Conservation (phyloP, 2,888 invertebrate species). For the Tiphia femorata region DNA sequence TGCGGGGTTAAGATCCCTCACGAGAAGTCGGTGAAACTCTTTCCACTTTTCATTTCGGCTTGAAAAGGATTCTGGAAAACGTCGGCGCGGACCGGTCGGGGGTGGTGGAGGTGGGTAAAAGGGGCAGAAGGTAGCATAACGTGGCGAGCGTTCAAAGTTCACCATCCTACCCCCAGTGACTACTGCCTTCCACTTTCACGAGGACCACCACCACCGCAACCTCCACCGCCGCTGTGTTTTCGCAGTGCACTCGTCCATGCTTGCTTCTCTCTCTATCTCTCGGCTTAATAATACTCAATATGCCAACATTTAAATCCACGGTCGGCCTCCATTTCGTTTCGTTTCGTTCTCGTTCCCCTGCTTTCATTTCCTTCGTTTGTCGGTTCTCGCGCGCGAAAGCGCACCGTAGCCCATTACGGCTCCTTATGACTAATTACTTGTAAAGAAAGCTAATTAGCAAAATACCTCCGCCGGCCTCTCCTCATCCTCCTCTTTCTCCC, state of each 20-base stretch:
- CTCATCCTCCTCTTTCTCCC: too few relatives aligned
- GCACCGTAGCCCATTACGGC: conserved; percentile 31
- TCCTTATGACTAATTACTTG: conserved; percentile 46
- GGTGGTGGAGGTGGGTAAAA: too few relatives aligned
- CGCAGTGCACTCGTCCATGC: conserved; percentile 26
- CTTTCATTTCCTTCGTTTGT: not conserved
- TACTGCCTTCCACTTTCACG: not conserved
- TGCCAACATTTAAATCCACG: conserved; percentile 19
- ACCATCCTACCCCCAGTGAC: not conserved
- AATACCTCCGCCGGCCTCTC: conserved; percentile 15
- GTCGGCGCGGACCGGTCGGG: too few relatives aligned
- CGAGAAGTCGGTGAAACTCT: conserved; percentile 34
- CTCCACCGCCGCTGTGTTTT: conserved; percentile 20
- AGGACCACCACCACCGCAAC: not conserved
- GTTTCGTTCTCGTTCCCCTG: not conserved
- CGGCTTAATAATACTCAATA: conserved; percentile 18
- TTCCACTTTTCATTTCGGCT: conserved; percentile 41
- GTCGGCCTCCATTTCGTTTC: not conserved
- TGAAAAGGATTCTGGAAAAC: conserved; percentile 46
- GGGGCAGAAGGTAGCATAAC: too few relatives aligned
- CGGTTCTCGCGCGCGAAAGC: conserved; percentile 22
- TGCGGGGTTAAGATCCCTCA: conserved; percentile 25
- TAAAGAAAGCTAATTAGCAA: conserved; percentile 46
- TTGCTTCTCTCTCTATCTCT: conserved; percentile 16
- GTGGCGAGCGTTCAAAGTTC: conserved; percentile 24